Base-by-base conservation (phyloP, 2,888 invertebrate genomes). In the Cheilosia vernalis region DNA sequence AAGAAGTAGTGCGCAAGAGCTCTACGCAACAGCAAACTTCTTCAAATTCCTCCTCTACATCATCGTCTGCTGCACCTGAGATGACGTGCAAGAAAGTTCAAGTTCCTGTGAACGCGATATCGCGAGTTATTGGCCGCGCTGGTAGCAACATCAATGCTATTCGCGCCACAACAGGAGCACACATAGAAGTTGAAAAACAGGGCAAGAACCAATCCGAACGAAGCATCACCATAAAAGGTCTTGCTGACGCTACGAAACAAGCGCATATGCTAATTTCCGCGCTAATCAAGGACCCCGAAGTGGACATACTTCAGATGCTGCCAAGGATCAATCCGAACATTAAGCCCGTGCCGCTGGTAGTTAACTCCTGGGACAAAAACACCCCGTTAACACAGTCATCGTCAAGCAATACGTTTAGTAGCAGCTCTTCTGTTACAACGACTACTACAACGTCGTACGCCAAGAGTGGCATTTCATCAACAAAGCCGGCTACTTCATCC, bases 71-170 rank as follows among this genome's bases (percentile, higher is more conserved):
- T 5, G 87, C 88, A 2, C 90, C 91, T 7, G 92, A 92, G 87
- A 91, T 91, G 89, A 91, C 96, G 15, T 95, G 96, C 88, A 98
- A 98, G 93, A 98, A 98, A 92, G 97, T 99, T 56, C 96, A 96
- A 17, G 98, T 99, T 80, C 98, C 98, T 69, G 95, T 98, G 27
- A 96, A 96, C 91, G 98, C 98, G 56, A 99, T 99, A 85, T 98
- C 98, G 80, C 95, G 99, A 72, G 98, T 99, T 66, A 99, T 99
- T 90, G 99, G 99, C 0, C 95, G 99, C 89, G 98, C 97, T 37
- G 99, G 99, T 61, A 97, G 96, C 93, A 99, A 99, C 93, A 99
- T 99, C 90, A 99, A 99, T 93, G 98, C 99, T 13, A 99, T 99
- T 90, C 94, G 99, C 79, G 97, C 97, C 76, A 97, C 98, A 67